phyloP scores from a whole-genome alignment of 2,797 vertebrate species.

The Eurystomus glaucurus region DNA sequence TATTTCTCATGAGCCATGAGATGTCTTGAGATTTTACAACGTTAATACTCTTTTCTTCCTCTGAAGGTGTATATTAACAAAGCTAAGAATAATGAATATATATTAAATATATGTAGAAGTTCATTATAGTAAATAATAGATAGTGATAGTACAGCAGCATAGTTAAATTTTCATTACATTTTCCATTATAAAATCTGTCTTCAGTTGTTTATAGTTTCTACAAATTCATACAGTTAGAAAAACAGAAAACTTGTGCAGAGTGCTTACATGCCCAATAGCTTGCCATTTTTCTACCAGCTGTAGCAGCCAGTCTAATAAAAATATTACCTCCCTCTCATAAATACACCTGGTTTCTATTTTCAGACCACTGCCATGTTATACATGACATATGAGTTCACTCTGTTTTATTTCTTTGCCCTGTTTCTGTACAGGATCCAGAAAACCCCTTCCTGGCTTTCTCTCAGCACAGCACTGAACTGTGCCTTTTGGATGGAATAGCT shows the following conservation, averaged over 20 bases:
- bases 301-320: neutral
- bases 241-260: neutral
- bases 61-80: neutral
- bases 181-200: neutral
- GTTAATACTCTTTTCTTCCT: neutral
- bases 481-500: neutral
- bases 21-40: neutral
- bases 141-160: neutral
- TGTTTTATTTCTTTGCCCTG: neutral
- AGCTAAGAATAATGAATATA: neutral
- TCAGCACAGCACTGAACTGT: neutral
- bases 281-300: neutral
- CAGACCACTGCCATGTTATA: neutral
- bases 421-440: neutral
- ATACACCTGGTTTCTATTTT: neutral
- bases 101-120: neutral
- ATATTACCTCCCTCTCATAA: neutral
- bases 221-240: neutral
- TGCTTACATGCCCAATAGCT: neutral
- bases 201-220: neutral
- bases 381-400: neutral
- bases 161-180: neutral
- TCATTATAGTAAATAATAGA: neutral
- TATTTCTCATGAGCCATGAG: neutral
- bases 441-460: neutral